phyloP scores from a whole-genome alignment of 2,888 invertebrate genomes.

The Vandiemenella viatica region DNA sequence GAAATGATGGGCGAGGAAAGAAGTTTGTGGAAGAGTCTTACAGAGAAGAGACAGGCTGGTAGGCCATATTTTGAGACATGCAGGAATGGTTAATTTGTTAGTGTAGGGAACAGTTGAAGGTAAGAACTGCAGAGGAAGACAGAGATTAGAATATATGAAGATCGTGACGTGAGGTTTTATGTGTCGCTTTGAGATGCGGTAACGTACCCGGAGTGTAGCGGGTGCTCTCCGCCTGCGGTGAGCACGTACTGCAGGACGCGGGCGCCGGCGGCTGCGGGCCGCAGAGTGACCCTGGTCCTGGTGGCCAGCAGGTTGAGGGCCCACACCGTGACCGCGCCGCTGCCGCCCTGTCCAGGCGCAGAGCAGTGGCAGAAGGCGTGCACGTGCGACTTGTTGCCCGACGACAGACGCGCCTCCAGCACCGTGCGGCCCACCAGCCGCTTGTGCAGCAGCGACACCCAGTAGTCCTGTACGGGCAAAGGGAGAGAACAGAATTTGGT shows the following conservation, averaged over 20 bases:
- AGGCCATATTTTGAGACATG: too few relatives aligned
- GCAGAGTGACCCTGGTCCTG: background rate
- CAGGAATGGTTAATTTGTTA: too few relatives aligned
- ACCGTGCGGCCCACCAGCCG: conserved; percentile 60
- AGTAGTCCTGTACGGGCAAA: conserved; percentile 75
- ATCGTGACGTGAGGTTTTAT: too few relatives aligned
- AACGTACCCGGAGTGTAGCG: conserved; percentile 7
- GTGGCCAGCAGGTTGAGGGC: background rate
- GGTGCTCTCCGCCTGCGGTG: conserved; percentile 2
- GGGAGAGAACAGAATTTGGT: too few relatives aligned
- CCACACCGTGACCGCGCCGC: conserved; percentile 4
- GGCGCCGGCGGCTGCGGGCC: background rate
- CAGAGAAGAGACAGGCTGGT: too few relatives aligned
- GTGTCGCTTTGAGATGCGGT: too few relatives aligned
- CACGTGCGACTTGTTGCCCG: conserved; percentile 29
- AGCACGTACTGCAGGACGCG: conserved; percentile 12
- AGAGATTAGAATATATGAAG: too few relatives aligned
- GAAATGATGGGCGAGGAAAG: too few relatives aligned
- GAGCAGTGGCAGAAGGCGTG: conserved; percentile 61
- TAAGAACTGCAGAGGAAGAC: too few relatives aligned
- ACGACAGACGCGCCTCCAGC: conserved; percentile 40
- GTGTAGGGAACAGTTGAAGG: too few relatives aligned
- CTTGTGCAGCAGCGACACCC: conserved; percentile 64
- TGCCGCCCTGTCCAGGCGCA: background rate
- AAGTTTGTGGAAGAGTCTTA: too few relatives aligned